These are phyloP conservation scores for Drosophila ambigua DNA, from an alignment of 1,140 invertebrate species.

Conservation along the genomic window DNA sequence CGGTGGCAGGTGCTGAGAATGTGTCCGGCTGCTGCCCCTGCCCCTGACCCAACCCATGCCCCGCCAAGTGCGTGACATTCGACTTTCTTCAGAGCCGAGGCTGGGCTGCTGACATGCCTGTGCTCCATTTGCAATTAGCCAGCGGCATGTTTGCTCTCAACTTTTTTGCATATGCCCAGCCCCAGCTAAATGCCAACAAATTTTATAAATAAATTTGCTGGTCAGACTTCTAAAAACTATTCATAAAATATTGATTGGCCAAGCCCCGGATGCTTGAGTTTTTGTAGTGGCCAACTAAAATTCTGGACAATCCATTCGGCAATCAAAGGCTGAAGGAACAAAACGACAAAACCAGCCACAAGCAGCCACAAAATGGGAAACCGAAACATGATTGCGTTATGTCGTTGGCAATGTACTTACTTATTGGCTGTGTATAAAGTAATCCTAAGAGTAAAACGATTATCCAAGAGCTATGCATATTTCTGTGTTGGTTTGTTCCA, in stretches of 20 bases:
- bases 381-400: slow-evolving; percentile 1
- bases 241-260: background rate
- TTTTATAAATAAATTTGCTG: slow-evolving; percentile 35
- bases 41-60: background rate
- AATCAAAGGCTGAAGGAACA: background rate
- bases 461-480: slow-evolving; percentile 82
- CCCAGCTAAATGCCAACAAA: slow-evolving; percentile 26
- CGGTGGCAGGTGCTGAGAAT: slow-evolving; percentile 36
- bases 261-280: too few species aligned
- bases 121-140: slow-evolving; percentile 66
- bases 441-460: slow-evolving; percentile 82
- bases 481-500: slow-evolving; percentile 44
- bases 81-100: slow-evolving; percentile 35
- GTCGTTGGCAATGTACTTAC: slow-evolving; percentile 59
- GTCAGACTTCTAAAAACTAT: background rate
- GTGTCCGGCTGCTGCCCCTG: slow-evolving; percentile 32
- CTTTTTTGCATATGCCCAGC: slow-evolving; percentile 62
- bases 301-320: background rate
- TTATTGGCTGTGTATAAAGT: slow-evolving; percentile 74
- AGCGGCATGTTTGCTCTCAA: slow-evolving; percentile 8
- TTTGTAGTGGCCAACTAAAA: too few species aligned
- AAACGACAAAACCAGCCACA: slow-evolving; percentile 10
- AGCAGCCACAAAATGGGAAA: background rate
- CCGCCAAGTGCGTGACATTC: slow-evolving; percentile 62
- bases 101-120: slow-evolving; percentile 27